These are phyloP conservation scores for Eretmochelys imbricata DNA, from an alignment of 2,113 vertebrate species.

Conservation along the genomic window DNA sequence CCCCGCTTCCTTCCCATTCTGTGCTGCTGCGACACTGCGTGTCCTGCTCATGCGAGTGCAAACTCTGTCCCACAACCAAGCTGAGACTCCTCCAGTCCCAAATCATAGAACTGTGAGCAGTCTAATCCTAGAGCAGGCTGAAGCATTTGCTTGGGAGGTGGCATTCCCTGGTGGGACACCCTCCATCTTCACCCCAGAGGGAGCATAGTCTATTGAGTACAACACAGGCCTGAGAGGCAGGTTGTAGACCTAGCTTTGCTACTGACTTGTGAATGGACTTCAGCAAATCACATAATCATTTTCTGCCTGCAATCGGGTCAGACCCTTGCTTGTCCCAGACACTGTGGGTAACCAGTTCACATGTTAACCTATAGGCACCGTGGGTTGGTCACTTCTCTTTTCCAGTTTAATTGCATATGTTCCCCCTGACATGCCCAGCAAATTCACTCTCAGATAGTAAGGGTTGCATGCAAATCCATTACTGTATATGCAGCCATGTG, in stretches of 20 bases:
- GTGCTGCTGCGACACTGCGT: neutral
- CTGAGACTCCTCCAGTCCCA: neutral
- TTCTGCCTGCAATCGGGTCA: neutral
- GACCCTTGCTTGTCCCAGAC: neutral
- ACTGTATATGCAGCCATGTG: neutral
- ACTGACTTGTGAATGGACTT: neutral
- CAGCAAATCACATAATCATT: neutral
- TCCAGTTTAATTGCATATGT: neutral
- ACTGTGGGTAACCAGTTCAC: neutral
- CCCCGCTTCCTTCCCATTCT: neutral
- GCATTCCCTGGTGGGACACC: neutral
- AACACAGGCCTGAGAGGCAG: rapidly evolving
- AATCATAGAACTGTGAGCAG: neutral
- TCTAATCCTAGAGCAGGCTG: neutral
- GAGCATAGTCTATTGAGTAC: rapidly evolving
- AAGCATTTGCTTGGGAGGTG: neutral
- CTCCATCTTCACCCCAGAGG: neutral
- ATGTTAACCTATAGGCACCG: neutral
- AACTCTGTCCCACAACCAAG: neutral
- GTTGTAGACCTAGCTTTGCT: neutral
- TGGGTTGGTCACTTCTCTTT: neutral
- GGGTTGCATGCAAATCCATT: neutral
- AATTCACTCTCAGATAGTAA: neutral
- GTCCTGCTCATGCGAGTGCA: neutral
- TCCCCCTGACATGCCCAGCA: neutral